phyloP scores from a whole-genome alignment of 2,113 vertebrate species.

The Phalacrocorax aristotelis region DNA sequence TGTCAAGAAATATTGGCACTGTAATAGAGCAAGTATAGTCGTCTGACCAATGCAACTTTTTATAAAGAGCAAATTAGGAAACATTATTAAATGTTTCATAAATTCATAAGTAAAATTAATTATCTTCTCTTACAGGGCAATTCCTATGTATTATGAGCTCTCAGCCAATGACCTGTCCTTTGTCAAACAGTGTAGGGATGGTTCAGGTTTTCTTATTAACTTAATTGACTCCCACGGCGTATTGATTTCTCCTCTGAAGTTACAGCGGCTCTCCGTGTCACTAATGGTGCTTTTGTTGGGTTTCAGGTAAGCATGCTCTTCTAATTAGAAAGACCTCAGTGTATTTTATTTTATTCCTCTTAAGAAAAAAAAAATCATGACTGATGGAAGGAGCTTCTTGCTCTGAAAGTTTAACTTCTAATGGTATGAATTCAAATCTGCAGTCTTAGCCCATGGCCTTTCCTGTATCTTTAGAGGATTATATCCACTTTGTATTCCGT shows the following conservation, averaged over 20 bases:
- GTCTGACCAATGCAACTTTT: neutral
- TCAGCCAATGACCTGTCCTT: conserved; percentile 49
- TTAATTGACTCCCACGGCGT: conserved; percentile 58
- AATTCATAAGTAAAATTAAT: neutral
- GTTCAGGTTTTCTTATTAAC: conserved; percentile 62
- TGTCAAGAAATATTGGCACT: neutral
- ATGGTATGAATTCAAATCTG: neutral
- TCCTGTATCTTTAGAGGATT: neutral
- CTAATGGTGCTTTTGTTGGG: conserved; percentile 53
- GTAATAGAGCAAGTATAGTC: neutral
- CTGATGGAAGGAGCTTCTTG: neutral
- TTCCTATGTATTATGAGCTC: conserved; percentile 59
- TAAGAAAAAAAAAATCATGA: neutral
- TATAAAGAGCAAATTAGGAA: neutral
- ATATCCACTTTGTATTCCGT: neutral
- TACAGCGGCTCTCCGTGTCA: conserved; percentile 47
- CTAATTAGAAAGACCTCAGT: neutral
- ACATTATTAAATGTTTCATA: neutral
- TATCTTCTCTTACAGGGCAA: neutral
- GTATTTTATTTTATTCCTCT: neutral
- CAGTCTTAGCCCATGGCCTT: neutral
- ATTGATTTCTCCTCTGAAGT: conserved; percentile 70
- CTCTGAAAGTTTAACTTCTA: neutral
- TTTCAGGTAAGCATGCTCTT: conserved; percentile 24
- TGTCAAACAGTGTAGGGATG: conserved; percentile 55